phyloP scores from a whole-genome alignment of 1,140 invertebrate species.

The Lethrus apterus region DNA sequence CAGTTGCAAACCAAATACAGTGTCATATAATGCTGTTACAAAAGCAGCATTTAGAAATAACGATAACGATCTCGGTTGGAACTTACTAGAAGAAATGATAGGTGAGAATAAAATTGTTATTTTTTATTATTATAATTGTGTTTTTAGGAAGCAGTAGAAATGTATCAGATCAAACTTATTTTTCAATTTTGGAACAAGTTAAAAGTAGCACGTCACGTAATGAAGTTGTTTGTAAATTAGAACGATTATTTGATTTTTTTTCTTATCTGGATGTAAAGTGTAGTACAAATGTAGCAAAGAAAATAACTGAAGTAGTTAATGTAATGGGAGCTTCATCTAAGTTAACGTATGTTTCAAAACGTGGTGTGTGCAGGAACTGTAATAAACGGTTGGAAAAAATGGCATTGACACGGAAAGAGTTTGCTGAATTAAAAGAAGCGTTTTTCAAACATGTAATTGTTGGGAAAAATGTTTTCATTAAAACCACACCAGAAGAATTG shows the following conservation, averaged over 20 bases:
- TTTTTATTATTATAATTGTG: conserved; percentile 16
- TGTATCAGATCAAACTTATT: conserved; percentile 40
- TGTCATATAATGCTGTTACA: conserved; percentile 44
- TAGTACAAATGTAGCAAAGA: conserved; percentile 13
- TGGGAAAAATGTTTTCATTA: conserved; percentile 62
- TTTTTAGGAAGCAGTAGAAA: conserved; percentile 25
- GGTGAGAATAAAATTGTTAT: conserved; percentile 17
- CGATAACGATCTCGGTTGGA: conserved; percentile 47
- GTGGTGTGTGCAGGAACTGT: conserved; percentile 55
- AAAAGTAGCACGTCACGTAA: conserved; percentile 14
- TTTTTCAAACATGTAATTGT: conserved; percentile 60
- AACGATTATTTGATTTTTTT: conserved; percentile 46
- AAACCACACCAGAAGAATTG: conserved; percentile 64
- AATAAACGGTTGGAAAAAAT: conserved; percentile 44
- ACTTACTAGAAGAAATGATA: conserved; percentile 45
- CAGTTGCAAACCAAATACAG: conserved; percentile 32
- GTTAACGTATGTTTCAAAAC: conserved; percentile 38
- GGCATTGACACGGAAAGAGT: conserved; percentile 53
- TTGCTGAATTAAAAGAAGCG: conserved; percentile 48
- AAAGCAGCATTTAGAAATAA: conserved; percentile 49
- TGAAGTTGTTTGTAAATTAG: conserved; percentile 38
- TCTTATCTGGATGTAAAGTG: conserved; percentile 33
- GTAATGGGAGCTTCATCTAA: neutral
- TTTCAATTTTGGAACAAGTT: conserved; percentile 44
- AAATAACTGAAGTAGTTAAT: conserved; percentile 5